A percentile compares a stretch with the other conserved stretches of the same genome.
phyloP scores from a whole-genome alignment of 1,140 invertebrate species.

The Halyomorpha halys region DNA sequence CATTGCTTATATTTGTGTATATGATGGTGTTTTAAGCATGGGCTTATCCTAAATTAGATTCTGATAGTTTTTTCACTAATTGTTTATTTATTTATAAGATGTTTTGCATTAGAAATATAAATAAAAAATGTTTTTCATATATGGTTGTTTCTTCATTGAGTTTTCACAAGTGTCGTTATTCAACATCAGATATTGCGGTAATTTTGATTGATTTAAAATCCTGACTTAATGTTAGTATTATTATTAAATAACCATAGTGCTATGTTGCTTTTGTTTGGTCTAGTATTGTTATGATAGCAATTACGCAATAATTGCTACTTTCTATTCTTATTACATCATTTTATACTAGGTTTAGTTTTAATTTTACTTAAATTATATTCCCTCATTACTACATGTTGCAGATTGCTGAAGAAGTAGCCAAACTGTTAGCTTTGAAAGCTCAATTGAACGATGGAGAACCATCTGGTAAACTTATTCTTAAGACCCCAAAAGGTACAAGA shows the following conservation, averaged over 20 bases:
- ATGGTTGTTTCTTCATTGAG: background rate
- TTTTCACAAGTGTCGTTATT: background rate
- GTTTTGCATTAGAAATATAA: background rate
- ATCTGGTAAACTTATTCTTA: slow-evolving; percentile 69
- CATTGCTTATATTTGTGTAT: background rate
- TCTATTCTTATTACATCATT: background rate
- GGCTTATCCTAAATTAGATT: background rate
- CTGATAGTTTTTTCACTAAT: background rate
- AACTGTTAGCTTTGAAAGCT: slow-evolving; percentile 68
- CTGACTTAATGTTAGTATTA: background rate
- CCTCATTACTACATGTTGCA: slow-evolving; percentile 34
- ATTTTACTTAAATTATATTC: background rate
- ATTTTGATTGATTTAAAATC: background rate
- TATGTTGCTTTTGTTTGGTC: background rate
- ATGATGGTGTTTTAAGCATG: background rate
- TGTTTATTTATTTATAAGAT: background rate
- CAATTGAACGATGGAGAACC: slow-evolving; percentile 45
- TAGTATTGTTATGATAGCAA: background rate
- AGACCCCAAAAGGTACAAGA: slow-evolving; percentile 90
- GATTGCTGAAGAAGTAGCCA: slow-evolving; percentile 71
- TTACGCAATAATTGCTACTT: background rate
- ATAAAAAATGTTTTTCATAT: background rate
- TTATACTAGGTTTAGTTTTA: background rate
- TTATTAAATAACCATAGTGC: background rate
- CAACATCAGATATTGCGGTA: background rate